Evolutionary conservation across 2,113 vertebrate species (phyloP).

Genomic region (Raja brachyura): DNA sequence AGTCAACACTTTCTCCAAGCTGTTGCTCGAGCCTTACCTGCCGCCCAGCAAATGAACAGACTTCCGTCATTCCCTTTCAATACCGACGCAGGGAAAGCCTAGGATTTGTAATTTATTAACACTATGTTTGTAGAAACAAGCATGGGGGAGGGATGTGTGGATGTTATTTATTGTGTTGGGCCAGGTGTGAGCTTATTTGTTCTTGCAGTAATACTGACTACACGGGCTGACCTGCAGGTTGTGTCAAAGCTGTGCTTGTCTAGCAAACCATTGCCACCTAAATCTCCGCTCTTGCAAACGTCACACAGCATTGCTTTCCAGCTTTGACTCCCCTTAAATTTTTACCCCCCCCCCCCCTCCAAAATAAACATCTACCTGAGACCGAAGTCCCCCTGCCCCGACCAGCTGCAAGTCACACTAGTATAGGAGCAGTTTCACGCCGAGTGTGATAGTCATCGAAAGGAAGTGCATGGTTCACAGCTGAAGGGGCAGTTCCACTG

Average conservation of each 20-base stretch:
- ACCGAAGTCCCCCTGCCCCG: not conserved
- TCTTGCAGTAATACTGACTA: not conserved
- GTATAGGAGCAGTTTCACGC: no score
- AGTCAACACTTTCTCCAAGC: slow-evolving; percentile 84
- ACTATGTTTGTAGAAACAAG: slow-evolving; percentile 13
- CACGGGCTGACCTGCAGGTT: not conserved
- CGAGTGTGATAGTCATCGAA: not conserved
- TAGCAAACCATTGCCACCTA: not conserved
- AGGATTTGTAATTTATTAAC: slow-evolving; percentile 35
- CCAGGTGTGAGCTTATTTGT: not conserved
- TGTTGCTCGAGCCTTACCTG: slow-evolving; percentile 83
- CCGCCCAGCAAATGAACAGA: slow-evolving; percentile 69
- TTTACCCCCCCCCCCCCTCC: not conserved
- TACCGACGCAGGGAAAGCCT: not conserved
- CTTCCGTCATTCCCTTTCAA: slow-evolving; percentile 29
- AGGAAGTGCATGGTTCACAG: not conserved
- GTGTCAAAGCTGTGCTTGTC: not conserved
- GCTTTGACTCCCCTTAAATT: not conserved
- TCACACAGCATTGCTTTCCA: not conserved
- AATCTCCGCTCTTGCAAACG: not conserved
- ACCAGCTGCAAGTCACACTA: not conserved
- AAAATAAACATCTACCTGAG: not conserved
- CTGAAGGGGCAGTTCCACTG: not conserved
- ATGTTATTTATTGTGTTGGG: slow-evolving; percentile 25
- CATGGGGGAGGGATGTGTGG: not conserved